Conservation (phyloP, 2,888 invertebrate species). For the Ophioninae sp. region DNA sequence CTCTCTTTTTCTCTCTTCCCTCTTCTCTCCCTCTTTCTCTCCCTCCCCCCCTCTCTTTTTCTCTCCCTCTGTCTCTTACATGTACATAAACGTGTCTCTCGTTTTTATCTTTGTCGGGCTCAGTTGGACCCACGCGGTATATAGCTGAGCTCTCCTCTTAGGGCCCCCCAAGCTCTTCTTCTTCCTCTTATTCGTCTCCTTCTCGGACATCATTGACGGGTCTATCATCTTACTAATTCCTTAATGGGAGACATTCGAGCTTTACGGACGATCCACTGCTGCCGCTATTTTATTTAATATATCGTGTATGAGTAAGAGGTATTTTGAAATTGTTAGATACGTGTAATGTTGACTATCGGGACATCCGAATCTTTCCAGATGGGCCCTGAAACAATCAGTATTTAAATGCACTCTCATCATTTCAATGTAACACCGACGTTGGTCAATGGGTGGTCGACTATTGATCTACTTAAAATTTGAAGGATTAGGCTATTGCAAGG, state of each 20-base stretch:
- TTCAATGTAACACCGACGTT: not conserved
- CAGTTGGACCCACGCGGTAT: constrained; percentile 29
- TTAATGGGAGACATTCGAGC: constrained; percentile 77
- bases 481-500: too few relatives aligned
- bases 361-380: not conserved
- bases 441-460: too few relatives aligned
- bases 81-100: constrained; percentile 42
- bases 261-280: constrained; percentile 66
- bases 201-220: constrained; percentile 75
- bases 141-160: constrained; percentile 21
- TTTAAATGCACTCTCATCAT: not conserved
- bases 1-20: constrained; percentile 41
- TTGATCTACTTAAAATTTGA: too few relatives aligned
- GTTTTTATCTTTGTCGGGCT: constrained; percentile 43
- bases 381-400: not conserved
- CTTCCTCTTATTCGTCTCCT: constrained; percentile 68
- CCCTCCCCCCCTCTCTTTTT: not conserved
- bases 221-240: constrained; percentile 80
- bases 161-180: constrained; percentile 61
- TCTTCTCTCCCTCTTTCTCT: constrained; percentile 42
- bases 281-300: constrained; percentile 33
- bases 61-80: constrained; percentile 20
- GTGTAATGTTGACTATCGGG: not conserved
- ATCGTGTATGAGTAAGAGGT: constrained; percentile 3
- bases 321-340: not conserved